A percentile compares a stretch with the other conserved stretches of the same genome.
Conservation (phyloP, 2,113 vertebrate species). For the Chionomys nivalis region DNA sequence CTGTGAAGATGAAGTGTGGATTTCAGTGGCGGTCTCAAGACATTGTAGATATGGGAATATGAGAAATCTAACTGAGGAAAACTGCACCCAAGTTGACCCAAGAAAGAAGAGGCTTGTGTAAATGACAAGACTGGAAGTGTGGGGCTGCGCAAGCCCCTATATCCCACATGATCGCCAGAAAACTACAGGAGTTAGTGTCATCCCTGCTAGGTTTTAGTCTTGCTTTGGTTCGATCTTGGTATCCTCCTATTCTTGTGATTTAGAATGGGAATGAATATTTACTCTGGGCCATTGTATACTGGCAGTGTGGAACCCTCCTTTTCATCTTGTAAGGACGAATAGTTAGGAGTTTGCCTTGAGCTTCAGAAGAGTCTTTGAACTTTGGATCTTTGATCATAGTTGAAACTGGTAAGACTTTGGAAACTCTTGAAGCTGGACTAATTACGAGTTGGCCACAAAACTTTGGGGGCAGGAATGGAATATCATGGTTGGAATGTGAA, state of each 20-base stretch:
- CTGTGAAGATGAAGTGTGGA: background rate
- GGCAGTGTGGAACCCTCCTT: background rate
- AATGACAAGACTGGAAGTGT: background rate
- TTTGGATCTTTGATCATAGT: background rate
- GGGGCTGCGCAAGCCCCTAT: background rate
- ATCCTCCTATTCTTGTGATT: background rate
- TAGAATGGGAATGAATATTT: background rate
- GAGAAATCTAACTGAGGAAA: background rate
- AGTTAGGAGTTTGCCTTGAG: background rate
- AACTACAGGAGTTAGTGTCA: background rate
- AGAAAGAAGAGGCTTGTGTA: background rate
- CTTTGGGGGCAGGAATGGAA: too few relatives aligned
- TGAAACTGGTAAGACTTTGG: background rate
- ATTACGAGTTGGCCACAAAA: background rate
- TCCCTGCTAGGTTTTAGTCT: background rate
- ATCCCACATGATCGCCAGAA: background rate
- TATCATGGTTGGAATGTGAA: background rate
- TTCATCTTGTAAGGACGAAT: background rate
- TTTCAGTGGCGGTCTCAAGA: background rate
- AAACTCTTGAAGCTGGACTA: background rate
- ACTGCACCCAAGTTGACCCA: background rate
- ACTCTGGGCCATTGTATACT: background rate
- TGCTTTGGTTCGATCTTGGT: background rate
- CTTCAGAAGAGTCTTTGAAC: conserved; percentile 15
- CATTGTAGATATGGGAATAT: background rate